phyloP scores from a whole-genome alignment of 2,797 vertebrate species.

The Takifugu ocellatus region DNA sequence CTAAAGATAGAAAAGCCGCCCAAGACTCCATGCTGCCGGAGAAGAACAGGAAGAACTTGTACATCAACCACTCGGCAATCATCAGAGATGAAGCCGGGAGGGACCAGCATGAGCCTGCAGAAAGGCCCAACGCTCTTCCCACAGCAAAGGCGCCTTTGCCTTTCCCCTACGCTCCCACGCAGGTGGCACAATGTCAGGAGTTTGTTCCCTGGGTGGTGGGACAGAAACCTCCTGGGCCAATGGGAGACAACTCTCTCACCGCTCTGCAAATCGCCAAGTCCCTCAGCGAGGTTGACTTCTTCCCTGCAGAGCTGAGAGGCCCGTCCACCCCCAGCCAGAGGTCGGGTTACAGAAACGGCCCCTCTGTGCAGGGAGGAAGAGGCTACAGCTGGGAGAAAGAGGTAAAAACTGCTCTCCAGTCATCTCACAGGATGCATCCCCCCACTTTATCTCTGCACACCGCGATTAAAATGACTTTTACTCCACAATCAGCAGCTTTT shows the following conservation, averaged over 20 bases:
- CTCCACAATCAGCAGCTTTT: no score
- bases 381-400: conserved; percentile 73
- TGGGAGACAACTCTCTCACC: conserved; percentile 81
- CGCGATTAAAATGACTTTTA: no score
- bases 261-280: conserved; percentile 83
- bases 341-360: conserved; percentile 59
- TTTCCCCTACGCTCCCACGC: conserved; percentile 62
- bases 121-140: conserved; percentile 43
- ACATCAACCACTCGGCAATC: conserved; percentile 69
- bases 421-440: no score
- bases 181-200: conserved; percentile 34
- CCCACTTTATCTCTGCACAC: no score
- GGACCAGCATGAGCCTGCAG: conserved; percentile 54
- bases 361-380: conserved; percentile 51
- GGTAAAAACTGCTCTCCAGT: conserved; percentile 42
- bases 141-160: conserved; percentile 47
- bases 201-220: conserved; percentile 65
- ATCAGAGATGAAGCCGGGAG: conserved; percentile 54
- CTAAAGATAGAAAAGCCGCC: conserved; percentile 35
- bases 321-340: conserved; percentile 46
- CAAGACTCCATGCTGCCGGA: conserved; percentile 59
- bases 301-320: conserved; percentile 57
- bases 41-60: conserved; percentile 65
- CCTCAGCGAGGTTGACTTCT: conserved; percentile 80
- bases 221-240: conserved; percentile 38